Conservation (phyloP, 2,113 vertebrate species). For the Cromileptes altivelis region DNA sequence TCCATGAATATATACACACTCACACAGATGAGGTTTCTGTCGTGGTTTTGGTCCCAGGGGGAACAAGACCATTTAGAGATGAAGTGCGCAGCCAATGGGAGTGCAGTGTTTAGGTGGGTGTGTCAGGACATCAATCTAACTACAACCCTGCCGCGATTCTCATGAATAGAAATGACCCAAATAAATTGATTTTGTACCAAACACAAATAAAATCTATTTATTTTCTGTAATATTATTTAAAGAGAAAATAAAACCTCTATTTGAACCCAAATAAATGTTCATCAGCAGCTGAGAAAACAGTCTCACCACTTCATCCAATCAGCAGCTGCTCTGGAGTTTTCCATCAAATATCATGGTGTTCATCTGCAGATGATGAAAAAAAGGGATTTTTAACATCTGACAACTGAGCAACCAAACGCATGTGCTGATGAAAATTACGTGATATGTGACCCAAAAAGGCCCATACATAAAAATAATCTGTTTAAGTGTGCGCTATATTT, state of each 20-base stretch:
- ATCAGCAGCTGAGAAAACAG: too few relatives aligned
- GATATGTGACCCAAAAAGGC: too few relatives aligned
- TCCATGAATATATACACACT: constrained; percentile 16
- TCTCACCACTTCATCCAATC: too few relatives aligned
- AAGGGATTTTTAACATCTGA: too few relatives aligned
- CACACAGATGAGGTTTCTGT: constrained; percentile 31
- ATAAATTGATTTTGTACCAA: neutral
- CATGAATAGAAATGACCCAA: constrained; percentile 3
- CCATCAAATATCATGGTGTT: too few relatives aligned
- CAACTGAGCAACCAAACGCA: too few relatives aligned
- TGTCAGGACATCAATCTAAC: constrained; percentile 30
- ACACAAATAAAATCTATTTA: neutral
- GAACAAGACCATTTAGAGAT: constrained; percentile 14
- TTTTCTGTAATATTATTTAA: neutral
- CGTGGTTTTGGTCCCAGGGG: neutral
- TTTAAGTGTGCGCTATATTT: too few relatives aligned
- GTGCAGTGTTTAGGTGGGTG: neutral
- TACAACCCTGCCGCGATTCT: constrained; percentile 6
- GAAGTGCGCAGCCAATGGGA: constrained; percentile 9
- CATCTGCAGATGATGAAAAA: too few relatives aligned
- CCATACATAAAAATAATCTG: too few relatives aligned
- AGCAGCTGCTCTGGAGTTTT: too few relatives aligned
- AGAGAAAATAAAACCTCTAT: neutral
- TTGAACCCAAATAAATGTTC: too few relatives aligned
- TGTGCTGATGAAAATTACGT: too few relatives aligned